phyloP scores from a whole-genome alignment of 2,797 vertebrate species.

The Prunella strophiata region DNA sequence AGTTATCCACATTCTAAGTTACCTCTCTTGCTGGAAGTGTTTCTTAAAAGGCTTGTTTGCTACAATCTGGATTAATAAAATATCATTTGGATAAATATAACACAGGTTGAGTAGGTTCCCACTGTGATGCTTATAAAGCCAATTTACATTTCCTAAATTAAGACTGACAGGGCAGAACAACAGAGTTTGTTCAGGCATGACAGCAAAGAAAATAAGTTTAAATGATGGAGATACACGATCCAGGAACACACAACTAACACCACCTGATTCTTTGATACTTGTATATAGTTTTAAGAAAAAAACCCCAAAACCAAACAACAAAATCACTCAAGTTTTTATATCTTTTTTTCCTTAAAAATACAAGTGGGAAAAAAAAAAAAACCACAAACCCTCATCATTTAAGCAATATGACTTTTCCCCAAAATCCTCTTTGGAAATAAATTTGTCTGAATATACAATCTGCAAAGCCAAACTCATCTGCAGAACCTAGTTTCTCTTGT shows the following conservation, averaged over 20 bases:
- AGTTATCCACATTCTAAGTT: background rate
- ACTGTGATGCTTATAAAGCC: background rate
- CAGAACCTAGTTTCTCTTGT: background rate
- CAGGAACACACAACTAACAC: background rate
- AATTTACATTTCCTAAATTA: slow-evolving; percentile 25
- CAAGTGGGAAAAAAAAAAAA: fast-evolving
- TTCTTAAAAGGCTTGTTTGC: slow-evolving; percentile 21
- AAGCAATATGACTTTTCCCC: background rate
- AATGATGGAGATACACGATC: background rate
- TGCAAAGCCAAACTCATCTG: background rate
- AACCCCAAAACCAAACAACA: background rate
- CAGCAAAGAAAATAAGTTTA: background rate
- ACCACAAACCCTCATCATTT: background rate
- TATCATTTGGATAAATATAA: background rate
- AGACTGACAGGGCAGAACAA: slow-evolving; percentile 21
- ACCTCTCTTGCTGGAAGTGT: background rate
- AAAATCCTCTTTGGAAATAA: background rate
- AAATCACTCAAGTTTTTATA: background rate
- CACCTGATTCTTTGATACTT: background rate
- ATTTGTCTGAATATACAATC: background rate
- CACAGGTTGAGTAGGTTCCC: background rate
- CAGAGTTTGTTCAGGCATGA: background rate
- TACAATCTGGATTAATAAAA: slow-evolving; percentile 16
- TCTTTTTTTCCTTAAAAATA: background rate
- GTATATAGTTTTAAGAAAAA: background rate